Percentiles rank a stretch among this genome's conserved stretches.
Evolutionary conservation across 2,797 vertebrate species (phyloP).

Genomic region (Heteromormyrus szaboi): DNA sequence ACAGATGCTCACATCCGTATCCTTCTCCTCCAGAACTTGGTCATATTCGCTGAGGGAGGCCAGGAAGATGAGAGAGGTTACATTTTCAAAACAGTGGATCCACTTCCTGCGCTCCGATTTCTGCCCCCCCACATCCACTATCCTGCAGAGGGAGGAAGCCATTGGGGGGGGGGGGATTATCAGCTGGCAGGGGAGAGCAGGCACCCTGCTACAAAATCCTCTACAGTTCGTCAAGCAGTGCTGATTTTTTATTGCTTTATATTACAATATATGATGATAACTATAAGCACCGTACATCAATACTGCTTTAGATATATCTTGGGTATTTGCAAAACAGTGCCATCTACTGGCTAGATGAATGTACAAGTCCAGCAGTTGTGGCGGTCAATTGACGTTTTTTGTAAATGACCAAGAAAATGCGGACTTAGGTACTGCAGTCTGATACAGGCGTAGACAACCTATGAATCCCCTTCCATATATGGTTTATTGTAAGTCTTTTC

Average conservation of each 20-base stretch:
- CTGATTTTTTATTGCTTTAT: neutral
- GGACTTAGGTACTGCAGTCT: neutral
- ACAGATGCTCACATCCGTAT: constrained; percentile 56
- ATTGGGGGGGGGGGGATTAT: neutral
- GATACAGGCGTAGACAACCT: neutral
- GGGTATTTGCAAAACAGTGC: neutral
- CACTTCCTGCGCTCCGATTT: constrained; percentile 74
- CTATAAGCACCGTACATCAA: neutral
- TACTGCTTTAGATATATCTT: neutral
- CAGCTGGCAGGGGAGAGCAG: neutral
- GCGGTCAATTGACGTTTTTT: neutral
- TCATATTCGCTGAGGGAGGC: constrained; percentile 75
- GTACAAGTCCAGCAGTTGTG: neutral
- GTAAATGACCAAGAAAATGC: neutral
- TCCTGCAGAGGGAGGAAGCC: constrained; percentile 43
- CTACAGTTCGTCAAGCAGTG: neutral
- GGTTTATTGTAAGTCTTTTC: neutral
- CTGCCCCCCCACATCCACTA: constrained; percentile 73
- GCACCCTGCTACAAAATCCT: neutral
- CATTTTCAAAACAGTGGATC: constrained; percentile 75
- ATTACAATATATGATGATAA: neutral
- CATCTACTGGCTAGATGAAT: neutral
- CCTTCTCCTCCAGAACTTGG: constrained; percentile 69
- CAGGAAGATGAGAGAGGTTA: constrained; percentile 72
- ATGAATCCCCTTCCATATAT: neutral